Percentiles rank a stretch among this genome's conserved stretches.
Conservation (phyloP, 2,888 invertebrate species). For the Cantharis flavilabris region DNA sequence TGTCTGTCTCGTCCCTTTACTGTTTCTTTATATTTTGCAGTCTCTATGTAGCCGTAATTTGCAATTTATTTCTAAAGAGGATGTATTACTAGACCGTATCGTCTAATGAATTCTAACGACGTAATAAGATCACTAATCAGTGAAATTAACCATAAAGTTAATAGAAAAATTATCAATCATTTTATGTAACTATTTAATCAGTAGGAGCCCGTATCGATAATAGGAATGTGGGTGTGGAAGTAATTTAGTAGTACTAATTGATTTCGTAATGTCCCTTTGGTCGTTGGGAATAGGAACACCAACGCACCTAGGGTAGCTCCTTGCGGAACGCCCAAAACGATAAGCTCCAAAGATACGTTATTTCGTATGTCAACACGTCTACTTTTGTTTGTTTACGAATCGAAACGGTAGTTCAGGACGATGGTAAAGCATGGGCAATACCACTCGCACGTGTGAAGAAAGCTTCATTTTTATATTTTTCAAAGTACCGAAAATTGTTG, state of each 20-base stretch:
- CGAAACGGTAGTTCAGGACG: background rate
- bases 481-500: background rate
- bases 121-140: background rate
- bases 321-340: background rate
- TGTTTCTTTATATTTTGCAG: slow-evolving; percentile 2
- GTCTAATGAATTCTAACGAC: background rate
- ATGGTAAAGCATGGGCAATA: background rate
- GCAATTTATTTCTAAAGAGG: slow-evolving; percentile 1
- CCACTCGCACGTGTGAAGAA: background rate
- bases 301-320: background rate
- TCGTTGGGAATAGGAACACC: background rate
- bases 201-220: background rate
- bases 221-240: background rate
- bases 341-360: background rate
- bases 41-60: slow-evolving; percentile 1
- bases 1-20: slow-evolving; percentile 42
- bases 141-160: background rate
- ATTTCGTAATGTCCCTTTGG: background rate
- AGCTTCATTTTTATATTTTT: background rate
- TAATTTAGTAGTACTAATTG: background rate
- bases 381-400: background rate
- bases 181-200: background rate
- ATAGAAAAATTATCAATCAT: background rate
- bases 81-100: background rate
- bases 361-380: background rate